Conservation (phyloP, 2,797 vertebrate species). For the Iguana delicatissima region DNA sequence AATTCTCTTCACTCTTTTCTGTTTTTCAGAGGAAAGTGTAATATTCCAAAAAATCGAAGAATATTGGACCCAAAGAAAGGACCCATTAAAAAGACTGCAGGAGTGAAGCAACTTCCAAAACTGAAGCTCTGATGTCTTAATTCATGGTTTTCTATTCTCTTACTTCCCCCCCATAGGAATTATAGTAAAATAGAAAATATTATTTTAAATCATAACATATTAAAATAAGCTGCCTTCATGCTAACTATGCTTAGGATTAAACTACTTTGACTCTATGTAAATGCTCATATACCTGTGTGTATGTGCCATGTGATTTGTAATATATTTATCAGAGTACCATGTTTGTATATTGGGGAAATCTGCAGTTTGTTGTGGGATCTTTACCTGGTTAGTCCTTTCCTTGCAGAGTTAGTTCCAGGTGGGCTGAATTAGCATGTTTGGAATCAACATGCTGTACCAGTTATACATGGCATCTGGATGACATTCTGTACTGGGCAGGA, state of each 20-base stretch:
- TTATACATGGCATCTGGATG: neutral
- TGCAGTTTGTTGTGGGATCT: neutral
- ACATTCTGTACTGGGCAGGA: neutral
- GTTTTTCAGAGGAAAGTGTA: constrained; percentile 75
- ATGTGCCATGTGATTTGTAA: neutral
- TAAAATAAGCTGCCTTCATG: neutral
- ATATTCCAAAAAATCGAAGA: constrained; percentile 69
- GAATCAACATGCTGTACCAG: neutral
- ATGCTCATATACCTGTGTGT: neutral
- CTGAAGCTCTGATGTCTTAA: constrained; percentile 72
- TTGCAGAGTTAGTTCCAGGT: neutral
- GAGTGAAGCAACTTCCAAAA: constrained; percentile 75
- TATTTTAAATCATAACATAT: constrained; percentile 21
- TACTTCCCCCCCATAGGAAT: neutral
- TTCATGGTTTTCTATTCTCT: constrained; percentile 6
- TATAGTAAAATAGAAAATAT: neutral
- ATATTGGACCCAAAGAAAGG: constrained; percentile 70
- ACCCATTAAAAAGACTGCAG: constrained; percentile 70
- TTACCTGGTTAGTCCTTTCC: neutral
- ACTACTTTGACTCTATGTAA: neutral
- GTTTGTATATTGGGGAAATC: neutral
- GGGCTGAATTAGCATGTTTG: neutral
- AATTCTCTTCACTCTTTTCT: constrained; percentile 59
- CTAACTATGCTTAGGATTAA: neutral
- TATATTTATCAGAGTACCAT: neutral